These are phyloP conservation scores for Erpornis zantholeuca DNA, from an alignment of 2,113 vertebrate species.

Conservation along the genomic window DNA sequence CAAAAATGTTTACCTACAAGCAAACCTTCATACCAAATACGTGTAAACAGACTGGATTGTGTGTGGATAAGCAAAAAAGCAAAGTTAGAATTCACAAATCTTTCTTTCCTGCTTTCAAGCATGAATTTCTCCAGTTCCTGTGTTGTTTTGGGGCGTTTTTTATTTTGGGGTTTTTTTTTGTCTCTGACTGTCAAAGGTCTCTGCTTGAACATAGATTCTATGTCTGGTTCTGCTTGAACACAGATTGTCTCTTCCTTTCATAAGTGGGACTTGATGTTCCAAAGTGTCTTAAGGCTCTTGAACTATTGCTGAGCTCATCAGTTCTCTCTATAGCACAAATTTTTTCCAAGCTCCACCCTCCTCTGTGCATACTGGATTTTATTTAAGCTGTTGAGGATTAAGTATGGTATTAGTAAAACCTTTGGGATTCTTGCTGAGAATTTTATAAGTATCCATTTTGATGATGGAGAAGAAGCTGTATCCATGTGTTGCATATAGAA, in stretches of 20 bases:
- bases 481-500: not conserved
- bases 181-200: not conserved
- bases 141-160: too few species aligned
- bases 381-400: not conserved
- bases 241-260: not conserved
- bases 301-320: not conserved
- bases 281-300: not conserved
- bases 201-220: not conserved
- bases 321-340: not conserved
- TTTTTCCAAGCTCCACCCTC: not conserved
- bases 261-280: not conserved
- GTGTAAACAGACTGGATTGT: not conserved
- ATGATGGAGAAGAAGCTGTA: not conserved
- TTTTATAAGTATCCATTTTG: not conserved
- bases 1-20: not conserved
- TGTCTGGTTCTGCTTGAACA: not conserved
- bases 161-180: not conserved
- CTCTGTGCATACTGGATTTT: not conserved
- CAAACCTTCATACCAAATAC: not conserved
- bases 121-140: not conserved
- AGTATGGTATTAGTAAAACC: not conserved
- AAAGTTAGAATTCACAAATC: not conserved
- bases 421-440: not conserved
- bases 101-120: not conserved
- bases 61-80: not conserved